phyloP scores from a whole-genome alignment of 2,888 invertebrate genomes.

The Synanthedon vespiformis region DNA sequence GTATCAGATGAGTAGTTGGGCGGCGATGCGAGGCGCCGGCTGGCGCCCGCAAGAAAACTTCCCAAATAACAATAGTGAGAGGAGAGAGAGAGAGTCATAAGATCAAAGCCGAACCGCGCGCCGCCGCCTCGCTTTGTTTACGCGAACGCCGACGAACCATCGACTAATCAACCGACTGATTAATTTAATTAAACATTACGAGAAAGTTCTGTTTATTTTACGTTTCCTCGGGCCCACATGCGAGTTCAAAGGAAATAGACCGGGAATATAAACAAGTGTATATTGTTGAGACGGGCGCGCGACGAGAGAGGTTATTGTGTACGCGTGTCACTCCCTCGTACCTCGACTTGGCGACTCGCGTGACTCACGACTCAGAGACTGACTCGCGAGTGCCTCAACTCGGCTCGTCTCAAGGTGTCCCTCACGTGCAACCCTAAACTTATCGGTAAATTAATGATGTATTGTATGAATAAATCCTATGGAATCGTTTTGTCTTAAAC shows the following conservation, averaged over 20 bases:
- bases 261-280: constrained; percentile 55
- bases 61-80: constrained; percentile 47
- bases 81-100: constrained; percentile 39
- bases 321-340: constrained; percentile 1
- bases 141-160: constrained; percentile 56
- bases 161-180: constrained; percentile 69
- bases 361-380: not conserved
- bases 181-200: constrained; percentile 71
- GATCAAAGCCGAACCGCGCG: constrained; percentile 48
- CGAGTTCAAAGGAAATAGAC: constrained; percentile 64
- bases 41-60: constrained; percentile 24
- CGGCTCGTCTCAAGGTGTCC: not conserved
- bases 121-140: constrained; percentile 53
- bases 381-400: constrained; percentile 1
- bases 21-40: constrained; percentile 9
- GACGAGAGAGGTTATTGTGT: constrained; percentile 4
- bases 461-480: too few relatives aligned
- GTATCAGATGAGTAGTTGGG: not conserved
- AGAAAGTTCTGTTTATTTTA: constrained; percentile 69
- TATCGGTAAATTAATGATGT: too few relatives aligned
- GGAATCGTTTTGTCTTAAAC: too few relatives aligned
- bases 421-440: too few relatives aligned
- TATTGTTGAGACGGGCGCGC: constrained; percentile 35
- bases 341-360: constrained; percentile 1
- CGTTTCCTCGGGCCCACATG: constrained; percentile 69